Evolutionary conservation across 2,113 vertebrate species (phyloP).

Genomic region (Cochlearius cochlearius): DNA sequence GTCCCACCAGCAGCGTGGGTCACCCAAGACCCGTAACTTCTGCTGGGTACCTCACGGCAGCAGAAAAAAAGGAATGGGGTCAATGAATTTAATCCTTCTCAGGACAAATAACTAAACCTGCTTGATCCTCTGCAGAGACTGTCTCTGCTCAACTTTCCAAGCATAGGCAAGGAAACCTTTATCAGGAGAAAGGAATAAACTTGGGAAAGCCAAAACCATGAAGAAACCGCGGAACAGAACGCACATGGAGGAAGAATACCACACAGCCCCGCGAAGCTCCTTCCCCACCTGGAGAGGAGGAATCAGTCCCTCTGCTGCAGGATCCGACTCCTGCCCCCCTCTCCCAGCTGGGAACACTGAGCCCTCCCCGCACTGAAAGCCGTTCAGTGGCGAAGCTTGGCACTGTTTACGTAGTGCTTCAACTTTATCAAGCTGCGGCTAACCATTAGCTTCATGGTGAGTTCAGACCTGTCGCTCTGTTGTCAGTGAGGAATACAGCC

Average conservation of each 20-base stretch:
- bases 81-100: not conserved
- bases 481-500: not conserved
- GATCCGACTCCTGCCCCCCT: not conserved
- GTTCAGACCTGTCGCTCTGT: not conserved
- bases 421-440: not conserved
- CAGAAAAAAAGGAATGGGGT: not conserved
- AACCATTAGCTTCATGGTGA: not conserved
- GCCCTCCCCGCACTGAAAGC: not conserved
- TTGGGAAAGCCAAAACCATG: not conserved
- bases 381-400: not conserved
- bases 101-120: not conserved
- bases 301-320: not conserved
- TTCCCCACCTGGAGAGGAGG: not conserved
- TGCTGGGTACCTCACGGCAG: not conserved
- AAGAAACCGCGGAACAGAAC: not conserved
- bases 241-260: not conserved
- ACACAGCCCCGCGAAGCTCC: not conserved
- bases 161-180: not conserved
- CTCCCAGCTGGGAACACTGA: not conserved
- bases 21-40: not conserved
- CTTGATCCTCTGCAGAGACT: not conserved
- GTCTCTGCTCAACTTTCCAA: not conserved
- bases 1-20: not conserved
- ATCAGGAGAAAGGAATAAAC: not conserved
- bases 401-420: not conserved